Percentiles rank a stretch among this genome's conserved stretches.
phyloP scores from a whole-genome alignment of 2,888 invertebrate species.

The Acanthosepion pharaonis region DNA sequence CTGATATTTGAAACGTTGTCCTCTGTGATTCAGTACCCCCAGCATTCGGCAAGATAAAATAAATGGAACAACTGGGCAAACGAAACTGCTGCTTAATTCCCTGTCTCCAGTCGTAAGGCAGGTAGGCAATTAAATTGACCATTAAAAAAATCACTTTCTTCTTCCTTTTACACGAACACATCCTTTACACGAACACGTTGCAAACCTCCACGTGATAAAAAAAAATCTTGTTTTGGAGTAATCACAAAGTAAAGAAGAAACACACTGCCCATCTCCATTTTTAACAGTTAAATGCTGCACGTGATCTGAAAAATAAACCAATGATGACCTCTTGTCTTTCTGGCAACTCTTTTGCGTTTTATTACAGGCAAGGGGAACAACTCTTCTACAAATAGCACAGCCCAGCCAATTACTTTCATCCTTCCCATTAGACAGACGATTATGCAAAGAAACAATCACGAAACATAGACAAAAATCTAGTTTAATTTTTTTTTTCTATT shows the following conservation, averaged over 20 bases:
- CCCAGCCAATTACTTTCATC: not conserved
- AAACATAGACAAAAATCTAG: no score
- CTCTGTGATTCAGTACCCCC: conserved; percentile 11
- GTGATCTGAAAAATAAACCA: not conserved
- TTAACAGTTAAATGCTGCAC: not conserved
- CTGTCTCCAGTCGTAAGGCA: not conserved
- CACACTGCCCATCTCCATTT: not conserved
- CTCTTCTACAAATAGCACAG: not conserved
- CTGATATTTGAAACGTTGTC: not conserved
- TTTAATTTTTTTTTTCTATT: no score
- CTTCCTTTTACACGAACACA: not conserved
- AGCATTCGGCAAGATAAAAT: not conserved
- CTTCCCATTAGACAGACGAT: not conserved
- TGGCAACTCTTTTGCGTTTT: not conserved
- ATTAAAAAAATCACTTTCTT: not conserved
- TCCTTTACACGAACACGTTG: no score
- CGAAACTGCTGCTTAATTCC: not conserved
- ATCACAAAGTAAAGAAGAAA: not conserved
- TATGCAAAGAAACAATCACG: no score
- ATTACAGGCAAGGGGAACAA: not conserved
- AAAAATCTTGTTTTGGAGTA: not conserved
- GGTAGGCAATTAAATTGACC: not conserved
- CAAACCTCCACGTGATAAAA: no score
- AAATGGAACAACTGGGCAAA: not conserved
- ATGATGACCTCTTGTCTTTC: not conserved